Evolutionary conservation across 2,888 invertebrate species (phyloP), one percentile per base, ranked within the genome.

Genomic region (Antheraea assamensis): DNA sequence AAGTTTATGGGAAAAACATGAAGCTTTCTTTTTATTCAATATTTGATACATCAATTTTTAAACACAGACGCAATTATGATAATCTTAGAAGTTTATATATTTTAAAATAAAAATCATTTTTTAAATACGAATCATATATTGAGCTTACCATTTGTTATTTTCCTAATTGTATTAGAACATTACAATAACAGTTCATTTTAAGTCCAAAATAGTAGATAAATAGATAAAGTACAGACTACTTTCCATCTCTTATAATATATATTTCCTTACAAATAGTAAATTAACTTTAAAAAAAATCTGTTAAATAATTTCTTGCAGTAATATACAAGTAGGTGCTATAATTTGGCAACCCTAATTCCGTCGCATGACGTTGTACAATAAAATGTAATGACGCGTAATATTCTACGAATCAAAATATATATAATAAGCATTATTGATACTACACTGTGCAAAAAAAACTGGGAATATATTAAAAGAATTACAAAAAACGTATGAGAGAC

Each of bases 331-430:
- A 64, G 10, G 7, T 64, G 17, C 27, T 30, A 17, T 30, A 35
- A 24, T 21, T 68, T n/a, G 35, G 31, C 68, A 68, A 13, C 68
- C 66, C 68, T 68, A 21, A 68, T n/a, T 35, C 31, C n/a, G n/a
- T 7, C 24, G 35, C 68, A 8, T 35, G 35, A 68, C 21, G n/a
- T 68, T 35, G 49, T 47, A 47, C 52, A 55, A 27, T 55, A 21
- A 42, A 47, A 47, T 49, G n/a, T 30, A 71, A 47, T 24, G 27
- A 52, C 27, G 52, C 30, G 71, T 52, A 49, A 24, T 71, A 31
- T 52, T 30, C 3, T 52, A 35, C 35, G n/a, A 68, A 35, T 68
- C 68, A 35, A 68, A 68, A 68, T 35, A 13, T n/a, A 68, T n/a
- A 3, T 2, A 15, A 35, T n/a, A n/a, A n/a, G n/a, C n/a, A n/a